Evolutionary conservation across 1,140 invertebrate genomes (phyloP), one percentile per base, ranked within the genome.

Genomic region (Pseudobourletiella spinata): DNA sequence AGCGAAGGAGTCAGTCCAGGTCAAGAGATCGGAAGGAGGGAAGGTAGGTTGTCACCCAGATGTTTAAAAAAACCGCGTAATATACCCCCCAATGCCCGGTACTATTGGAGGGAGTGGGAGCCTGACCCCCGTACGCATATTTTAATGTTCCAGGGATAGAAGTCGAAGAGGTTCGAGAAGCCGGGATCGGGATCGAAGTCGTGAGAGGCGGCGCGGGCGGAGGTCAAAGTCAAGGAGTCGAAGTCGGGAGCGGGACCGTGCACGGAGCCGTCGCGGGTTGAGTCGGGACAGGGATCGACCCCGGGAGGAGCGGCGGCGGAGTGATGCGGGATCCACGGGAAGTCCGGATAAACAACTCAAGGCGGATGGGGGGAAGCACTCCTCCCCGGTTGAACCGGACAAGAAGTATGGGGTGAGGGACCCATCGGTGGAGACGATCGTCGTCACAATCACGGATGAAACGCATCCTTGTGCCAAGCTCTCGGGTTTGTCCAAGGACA

Each of bases 151-250:
- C n/a, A 39, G 32, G 32, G 28, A 44, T 43, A 61, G 59, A 28
- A 30, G 29, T 61, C 46, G 59, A 43, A 52, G 59, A 16, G 30
- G 59, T 18, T 52, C 46, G 39, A 52, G 59, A 25, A 61, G 59
- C 39, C 59, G 59, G 6, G 57, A 61, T 1, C 16, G 57, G 20
- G 71, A 72, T n/a, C 67, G 66, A 24, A 63, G 52, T 59, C 59
- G 63, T 24, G 57, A 58, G 20, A 46, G 39, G 16, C 35, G 64
- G 2, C 60, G 70, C 1, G 39, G 59, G 2, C 44, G 57, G 15
- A 59, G 69, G 8, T 48, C 30, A 6, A 18, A 30, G 39, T 57
- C 54, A 24, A 16, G 43, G 15, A 56, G 64, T 30, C 18, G 67
- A 35, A 67, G 65, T 42, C 46, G 67, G 4, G 65, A 65, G 58